Base-by-base conservation (phyloP, 2,888 invertebrate species). In the Bugula neritina region DNA sequence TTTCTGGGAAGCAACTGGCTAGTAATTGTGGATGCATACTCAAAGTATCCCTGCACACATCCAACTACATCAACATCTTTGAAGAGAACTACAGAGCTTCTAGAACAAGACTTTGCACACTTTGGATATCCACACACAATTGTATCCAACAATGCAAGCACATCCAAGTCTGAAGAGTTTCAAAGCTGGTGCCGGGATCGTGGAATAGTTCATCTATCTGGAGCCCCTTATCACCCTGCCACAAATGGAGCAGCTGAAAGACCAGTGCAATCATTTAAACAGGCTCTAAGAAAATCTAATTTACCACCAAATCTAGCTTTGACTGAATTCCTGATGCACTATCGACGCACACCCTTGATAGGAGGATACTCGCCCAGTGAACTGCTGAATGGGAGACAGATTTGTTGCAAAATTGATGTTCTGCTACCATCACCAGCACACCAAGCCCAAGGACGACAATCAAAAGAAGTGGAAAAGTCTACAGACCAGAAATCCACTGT, bases 181-280 rank as follows among this genome's bases (percentile, higher is more conserved):
- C 2, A 73, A 0, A 3, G 17, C 2, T 74, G 75, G 54, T 54
- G 73, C 23, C 3, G 58, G 2, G 73, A 73, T 25, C 29, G 43
- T 29, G 72, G 69, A 1, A 73, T 73, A 35, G 1, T 1, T 0
- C 73, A 73, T 27, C 25, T 73, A 0, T 63, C 73, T 17, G 73
- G 73, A 63, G 75, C 74, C 0, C 71, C 73, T 0, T 74, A 74
- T 57, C 75, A 74, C 58, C 54, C 74, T 13, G 73, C 72, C 2
- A 72, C 35, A 5, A 72, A 72, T 23, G 72, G 72, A 0, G 34
- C 71, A 1, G 72, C n/a, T n/a, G n/a, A n/a, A n/a, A n/a, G n/a
- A n/a, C n/a, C n/a, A n/a, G n/a, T n/a, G n/a, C n/a, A n/a, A n/a
- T n/a, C n/a, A n/a, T n/a, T n/a, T n/a, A n/a, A n/a, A n/a, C n/a